Conservation (phyloP, 2,797 vertebrate species). For the Tenualosa ilisha region DNA sequence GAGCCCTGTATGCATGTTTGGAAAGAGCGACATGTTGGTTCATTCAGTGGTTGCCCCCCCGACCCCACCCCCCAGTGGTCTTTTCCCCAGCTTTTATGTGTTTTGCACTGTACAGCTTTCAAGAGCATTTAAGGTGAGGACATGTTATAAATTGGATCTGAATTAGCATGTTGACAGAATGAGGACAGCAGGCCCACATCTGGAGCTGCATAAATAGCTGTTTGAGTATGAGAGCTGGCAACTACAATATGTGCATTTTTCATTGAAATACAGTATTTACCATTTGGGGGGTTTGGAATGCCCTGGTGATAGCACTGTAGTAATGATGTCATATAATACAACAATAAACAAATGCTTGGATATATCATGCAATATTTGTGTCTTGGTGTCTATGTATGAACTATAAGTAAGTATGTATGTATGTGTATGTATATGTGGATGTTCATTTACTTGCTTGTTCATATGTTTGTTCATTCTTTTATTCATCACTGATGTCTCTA, state of each 20-base stretch:
- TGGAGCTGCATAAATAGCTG: slow-evolving; percentile 12
- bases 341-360: not conserved
- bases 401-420: not conserved
- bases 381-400: no score
- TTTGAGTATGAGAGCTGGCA: not conserved
- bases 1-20: not conserved
- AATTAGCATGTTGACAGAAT: slow-evolving; percentile 23
- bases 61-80: not conserved
- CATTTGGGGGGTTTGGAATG: not conserved
- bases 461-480: not conserved
- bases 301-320: not conserved
- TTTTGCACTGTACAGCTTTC: not conserved
- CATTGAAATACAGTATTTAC: not conserved
- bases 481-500: not conserved
- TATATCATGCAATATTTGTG: no score
- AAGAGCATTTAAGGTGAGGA: slow-evolving; percentile 18
- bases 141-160: not conserved
- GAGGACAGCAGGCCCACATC: slow-evolving; percentile 8
- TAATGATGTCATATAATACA: not conserved
- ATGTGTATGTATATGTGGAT: no score
- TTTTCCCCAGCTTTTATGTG: not conserved
- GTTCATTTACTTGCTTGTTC: not conserved
- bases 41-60: no score
- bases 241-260: not conserved
- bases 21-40: not conserved